Evolutionary conservation across 1,140 invertebrate species (phyloP), one percentile per base, ranked within the genome.

Genomic region (Octopus bimaculoides): DNA sequence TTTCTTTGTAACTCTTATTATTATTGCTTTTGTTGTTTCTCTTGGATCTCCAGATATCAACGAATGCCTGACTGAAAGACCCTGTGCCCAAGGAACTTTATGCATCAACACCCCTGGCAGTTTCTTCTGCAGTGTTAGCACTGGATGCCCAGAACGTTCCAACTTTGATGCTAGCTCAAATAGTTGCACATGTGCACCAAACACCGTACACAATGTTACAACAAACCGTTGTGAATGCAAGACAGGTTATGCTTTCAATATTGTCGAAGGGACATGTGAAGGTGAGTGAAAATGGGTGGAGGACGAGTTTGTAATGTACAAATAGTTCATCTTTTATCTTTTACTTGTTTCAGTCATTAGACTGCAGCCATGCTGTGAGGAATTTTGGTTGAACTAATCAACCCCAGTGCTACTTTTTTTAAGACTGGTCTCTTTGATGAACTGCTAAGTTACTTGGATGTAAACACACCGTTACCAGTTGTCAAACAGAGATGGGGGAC

Each of bases 1-100:
- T 41, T 41, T 3, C 1, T 41, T 41, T 41, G 26, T 41, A 41
- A 41, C 26, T 41, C 26, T 41, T 1, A 41, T 41, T 41, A 41
- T 41, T 3, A 41, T 52, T 52, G n/a, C 14, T 26, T 66, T 79
- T 12, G 52, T 3, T 76, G 10, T 78, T 17, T 73, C 20, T 75
- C 10, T 78, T 82, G 77, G 74, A 75, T 54, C 85, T 88, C 54
- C 84, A 95, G 97, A 99, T 89, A 94, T 94, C 80, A 92, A 95
- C 82, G 90, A 91, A 81, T 91, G 90, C 81, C 66, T 75, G 4
- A 83, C 84, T 56, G 77, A 79, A 5, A 82, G 85, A 56, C 82
- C 80, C 5, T 91, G 91, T 81, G 74, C 84, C 6, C 88, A 95
- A 5, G 93, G 94, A 85, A 94, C 93, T 52, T 87, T 90, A 53